Conservation (phyloP, 2,113 vertebrate genomes). For the Plotosus lineatus region DNA sequence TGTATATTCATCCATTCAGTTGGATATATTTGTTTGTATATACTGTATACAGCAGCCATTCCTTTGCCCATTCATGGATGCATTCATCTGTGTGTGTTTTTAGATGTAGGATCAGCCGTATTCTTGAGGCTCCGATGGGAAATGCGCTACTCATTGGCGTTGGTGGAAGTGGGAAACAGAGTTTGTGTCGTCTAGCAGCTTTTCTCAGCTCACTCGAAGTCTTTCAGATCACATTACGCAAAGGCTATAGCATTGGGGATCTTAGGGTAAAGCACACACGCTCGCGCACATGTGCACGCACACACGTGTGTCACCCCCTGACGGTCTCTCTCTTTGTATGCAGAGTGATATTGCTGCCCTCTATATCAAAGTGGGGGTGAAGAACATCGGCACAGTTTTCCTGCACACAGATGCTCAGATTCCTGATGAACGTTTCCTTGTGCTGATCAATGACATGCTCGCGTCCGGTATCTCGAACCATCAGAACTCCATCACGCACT, state of each 20-base stretch:
- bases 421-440: conserved; percentile 73
- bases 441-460: conserved; percentile 74
- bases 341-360: conserved; percentile 76
- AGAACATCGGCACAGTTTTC: conserved; percentile 72
- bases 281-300: neutral
- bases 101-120: conserved; percentile 75
- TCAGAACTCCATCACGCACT: neutral
- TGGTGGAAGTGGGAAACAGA: conserved; percentile 75
- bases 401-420: conserved; percentile 73
- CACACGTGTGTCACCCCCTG: neutral
- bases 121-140: conserved; percentile 75
- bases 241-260: conserved; percentile 76
- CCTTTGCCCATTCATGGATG: neutral
- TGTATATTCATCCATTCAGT: neutral
- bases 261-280: conserved; percentile 64
- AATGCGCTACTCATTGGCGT: conserved; percentile 75
- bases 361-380: conserved; percentile 78
- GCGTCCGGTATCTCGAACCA: conserved; percentile 64
- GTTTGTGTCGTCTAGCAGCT: conserved; percentile 70
- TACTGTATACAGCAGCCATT: neutral
- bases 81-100: conserved; percentile 38
- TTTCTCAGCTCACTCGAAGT: conserved; percentile 75
- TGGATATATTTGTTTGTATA: neutral
- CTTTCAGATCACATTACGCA: conserved; percentile 76
- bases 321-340: conserved; percentile 11